Evolutionary conservation across 2,888 invertebrate species (phyloP), one percentile per base, ranked within the genome.

Genomic region (Andrena bucephala): DNA sequence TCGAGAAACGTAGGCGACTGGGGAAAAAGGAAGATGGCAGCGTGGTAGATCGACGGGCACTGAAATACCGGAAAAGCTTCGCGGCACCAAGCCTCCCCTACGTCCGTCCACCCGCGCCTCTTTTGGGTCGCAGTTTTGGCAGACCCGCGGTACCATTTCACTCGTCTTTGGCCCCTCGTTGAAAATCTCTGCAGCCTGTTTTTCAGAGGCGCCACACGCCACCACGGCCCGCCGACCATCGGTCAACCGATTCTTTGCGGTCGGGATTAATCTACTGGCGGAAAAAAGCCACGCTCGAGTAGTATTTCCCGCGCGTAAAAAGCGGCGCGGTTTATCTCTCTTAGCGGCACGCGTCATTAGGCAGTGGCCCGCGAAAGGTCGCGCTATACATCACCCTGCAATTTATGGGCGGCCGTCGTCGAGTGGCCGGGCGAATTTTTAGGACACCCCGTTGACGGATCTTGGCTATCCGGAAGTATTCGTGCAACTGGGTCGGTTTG

Each of bases 21-120:
- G 31, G 20, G 65, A 54, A 42, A 24, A 59, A 13, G 52, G 27
- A 33, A 71, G n/a, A 52, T 29, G 27, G 10, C 57, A 68, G 75
- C 48, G 20, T 20, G 59, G 74, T 69, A 83, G 83, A 90, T 86
- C 83, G 87, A 86, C 83, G 85, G 85, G 78, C 88, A 90, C 89
- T 88, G 86, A 90, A 90, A 90, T 89, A 87, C 85, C 90, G 69
- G 70, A 72, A 79, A 80, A 79, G 60, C 66, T 36, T 66, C 42
- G 52, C 63, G 10, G 31, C 48, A 66, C 42, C 36, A 16, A 8
- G 29, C 16, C 54, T 27, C 57, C 42, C 13, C 36, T 16, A 16
- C 8, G 57, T 27, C 33, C 6, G 33, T 48, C 27, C 29, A 52
- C 36, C 59, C 24, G 24, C n/a, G 10, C 7, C 48, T 10, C 36